Evolutionary conservation across 2,888 invertebrate genomes (phyloP), one percentile per base, ranked within the genome.

Genomic region (Aphodius sticticus): DNA sequence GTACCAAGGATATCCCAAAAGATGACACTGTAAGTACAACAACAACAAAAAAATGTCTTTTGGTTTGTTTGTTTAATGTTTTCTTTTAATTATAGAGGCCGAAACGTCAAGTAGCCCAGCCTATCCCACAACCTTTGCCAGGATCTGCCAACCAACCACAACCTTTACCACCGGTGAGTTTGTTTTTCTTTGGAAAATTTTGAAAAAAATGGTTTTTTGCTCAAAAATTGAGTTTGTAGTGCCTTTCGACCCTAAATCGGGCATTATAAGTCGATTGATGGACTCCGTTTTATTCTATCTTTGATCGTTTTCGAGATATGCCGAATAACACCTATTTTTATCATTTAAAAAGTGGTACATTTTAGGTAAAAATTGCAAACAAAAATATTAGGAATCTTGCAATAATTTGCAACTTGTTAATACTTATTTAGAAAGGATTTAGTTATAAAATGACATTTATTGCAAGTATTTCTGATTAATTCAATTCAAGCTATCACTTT

Each of bases 81-180:
- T 53, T 53, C 12, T 12, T 53, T 9, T 53, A 2, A 53, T 5
- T 53, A 1, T 5, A 53, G 53, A 53, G 53, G 12, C 53, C 53
- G 4, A 53, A 53, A 53, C 53, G 53, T 53, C 53, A 53, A 53
- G 53, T 53, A 53, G 53, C 53, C 3, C 7, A 53, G 6, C 53
- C 53, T 53, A 53, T 53, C 12, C 53, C 53, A 53, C 53, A 53
- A 53, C 53, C 53, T 14, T 0, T 76, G 0, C 15, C 76, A 15
- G 76, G 53, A 16, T 15, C 69, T 16, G 69, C 16, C 9, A 16
- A 26, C 2, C 76, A 76, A 16, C 76, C 76, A 69, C 76, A 76
- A 7, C 6, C 69, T 53, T 69, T 69, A 76, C 76, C 76, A 6
- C 16, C 26, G 35, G 76, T 76, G 69, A 69, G 76, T 69, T 38